Base-by-base conservation (phyloP, 2,797 vertebrate species). In the Chaetophractus vellerosus region DNA sequence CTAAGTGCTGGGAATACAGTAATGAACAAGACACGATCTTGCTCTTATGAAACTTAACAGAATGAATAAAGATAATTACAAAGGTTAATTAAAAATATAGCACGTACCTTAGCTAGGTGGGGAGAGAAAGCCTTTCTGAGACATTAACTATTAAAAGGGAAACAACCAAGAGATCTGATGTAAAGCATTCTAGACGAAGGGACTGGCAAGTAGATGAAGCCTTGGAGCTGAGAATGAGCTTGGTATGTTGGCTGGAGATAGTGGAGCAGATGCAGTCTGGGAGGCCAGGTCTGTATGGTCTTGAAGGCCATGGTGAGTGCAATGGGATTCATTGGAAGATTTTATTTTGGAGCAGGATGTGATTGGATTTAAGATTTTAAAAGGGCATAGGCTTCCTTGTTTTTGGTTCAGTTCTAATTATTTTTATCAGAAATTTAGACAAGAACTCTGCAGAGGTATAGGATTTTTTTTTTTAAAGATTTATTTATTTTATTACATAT, bases 21-120 rank as follows among this genome's bases (percentile, higher is more conserved):
- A 18, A 84, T 50, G 45, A 89, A 52, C 0, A 36, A 95, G 68
- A 61, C 7, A 86, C 59, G 33, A 90, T 79, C 21, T n/a, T 66
- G 9, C 12, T 72, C 9, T 71, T 48, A 64, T 28, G 59, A 88
- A 81, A 69, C 31, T 59, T 88, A 57, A 85, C 4, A 75, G 93
- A 96, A 79, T 26, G 57, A 90, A 72, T 38, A 57, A 83, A 80
- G 66, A 28, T 59, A 79, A 84, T 55, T 45, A 61, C 2, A 28
- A 28, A 28, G 14, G 1, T 78, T 57, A 91, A 74, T 85, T 81
- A 71, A 88, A 93, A 89, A 88, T 76, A 92, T 66, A 95, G 18
- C 76, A 41, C 6, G 5, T 28, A 21, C 2, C 33, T 85, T 76
- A 68, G 36, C 28, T 95, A 71, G 33, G 45, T 33, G 38, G 63